A percentile compares a stretch with the other conserved stretches of the same genome.
phyloP scores from a whole-genome alignment of 1,140 invertebrate genomes.

The Geopemphigus sp. region DNA sequence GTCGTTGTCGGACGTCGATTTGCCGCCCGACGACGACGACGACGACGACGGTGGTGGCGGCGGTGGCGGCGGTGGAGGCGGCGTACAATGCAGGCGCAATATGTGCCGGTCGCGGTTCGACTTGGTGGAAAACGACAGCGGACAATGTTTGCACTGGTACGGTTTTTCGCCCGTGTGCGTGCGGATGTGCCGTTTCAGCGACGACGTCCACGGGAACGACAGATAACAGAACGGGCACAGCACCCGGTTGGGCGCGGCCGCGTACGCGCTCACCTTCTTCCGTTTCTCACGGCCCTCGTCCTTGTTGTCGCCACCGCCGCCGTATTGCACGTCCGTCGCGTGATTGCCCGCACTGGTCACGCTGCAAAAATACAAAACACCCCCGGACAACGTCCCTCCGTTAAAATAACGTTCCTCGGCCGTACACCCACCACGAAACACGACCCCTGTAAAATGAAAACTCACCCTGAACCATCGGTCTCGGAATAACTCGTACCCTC shows the following conservation, averaged over 20 bases:
- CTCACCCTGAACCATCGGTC: constrained; percentile 34
- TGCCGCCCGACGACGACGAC: constrained; percentile 51
- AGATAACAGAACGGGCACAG: constrained; percentile 87
- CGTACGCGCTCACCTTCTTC: constrained; percentile 94
- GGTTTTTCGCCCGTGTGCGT: constrained; percentile 96
- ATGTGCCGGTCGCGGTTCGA: constrained; percentile 95
- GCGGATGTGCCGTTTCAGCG: constrained; percentile 84
- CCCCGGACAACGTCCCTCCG: too few relatives aligned
- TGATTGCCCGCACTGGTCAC: constrained; percentile 56
- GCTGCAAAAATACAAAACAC: too few relatives aligned
- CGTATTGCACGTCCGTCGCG: too few relatives aligned
- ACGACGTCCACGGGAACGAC: constrained; percentile 94
- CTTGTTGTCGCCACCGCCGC: constrained; percentile 54
- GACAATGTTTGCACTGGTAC: constrained; percentile 88
- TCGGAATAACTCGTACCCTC: constrained; percentile 35
- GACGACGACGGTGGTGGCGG: not conserved
- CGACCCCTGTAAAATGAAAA: not conserved
- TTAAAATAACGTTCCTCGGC: too few relatives aligned
- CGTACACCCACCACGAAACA: not conserved
- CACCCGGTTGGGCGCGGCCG: constrained; percentile 87
- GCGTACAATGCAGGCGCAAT: constrained; percentile 57
- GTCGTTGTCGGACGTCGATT: constrained; percentile 55
- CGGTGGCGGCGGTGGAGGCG: not conserved
- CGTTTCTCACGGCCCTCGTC: constrained; percentile 56
- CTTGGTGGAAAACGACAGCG: constrained; percentile 91